Evolutionary conservation across 2,797 vertebrate species (phyloP).

Genomic region (Trichosurus vulpecula): DNA sequence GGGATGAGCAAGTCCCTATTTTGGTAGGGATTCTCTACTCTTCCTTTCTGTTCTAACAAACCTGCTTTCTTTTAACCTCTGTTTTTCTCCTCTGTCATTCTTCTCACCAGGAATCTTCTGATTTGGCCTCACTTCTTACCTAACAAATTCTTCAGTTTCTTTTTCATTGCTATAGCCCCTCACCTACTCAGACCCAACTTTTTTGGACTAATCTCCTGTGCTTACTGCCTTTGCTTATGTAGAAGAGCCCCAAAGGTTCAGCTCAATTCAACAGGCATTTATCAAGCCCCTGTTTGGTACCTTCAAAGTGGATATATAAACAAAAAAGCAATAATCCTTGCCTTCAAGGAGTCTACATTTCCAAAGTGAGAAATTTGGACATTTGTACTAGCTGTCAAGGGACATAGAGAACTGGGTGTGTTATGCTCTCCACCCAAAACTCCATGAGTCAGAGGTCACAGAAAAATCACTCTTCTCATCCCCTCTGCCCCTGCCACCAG

Average conservation of each 20-base stretch:
- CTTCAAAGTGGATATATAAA: neutral
- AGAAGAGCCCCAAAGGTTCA: neutral
- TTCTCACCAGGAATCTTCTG: constrained; percentile 17
- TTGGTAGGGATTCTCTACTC: neutral
- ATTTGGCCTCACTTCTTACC: neutral
- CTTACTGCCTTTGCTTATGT: neutral
- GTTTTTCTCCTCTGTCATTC: neutral
- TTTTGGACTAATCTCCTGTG: neutral
- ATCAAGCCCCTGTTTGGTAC: neutral
- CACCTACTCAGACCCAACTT: neutral
- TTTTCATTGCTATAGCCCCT: neutral
- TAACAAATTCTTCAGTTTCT: constrained; percentile 3
- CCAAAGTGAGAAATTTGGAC: neutral
- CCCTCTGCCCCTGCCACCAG: neutral
- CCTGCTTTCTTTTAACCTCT: neutral
- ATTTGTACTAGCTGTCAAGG: neutral
- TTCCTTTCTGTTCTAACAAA: neutral
- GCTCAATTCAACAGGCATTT: neutral
- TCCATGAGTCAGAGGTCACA: neutral
- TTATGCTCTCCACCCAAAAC: neutral
- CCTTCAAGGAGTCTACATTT: neutral
- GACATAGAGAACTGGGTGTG: neutral
- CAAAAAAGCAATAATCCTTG: neutral
- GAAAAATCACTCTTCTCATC: neutral
- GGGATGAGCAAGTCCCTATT: neutral